Evolutionary conservation across 2,888 invertebrate species (phyloP), one percentile per base, ranked within the genome.

Genomic region (Myathropa florea): DNA sequence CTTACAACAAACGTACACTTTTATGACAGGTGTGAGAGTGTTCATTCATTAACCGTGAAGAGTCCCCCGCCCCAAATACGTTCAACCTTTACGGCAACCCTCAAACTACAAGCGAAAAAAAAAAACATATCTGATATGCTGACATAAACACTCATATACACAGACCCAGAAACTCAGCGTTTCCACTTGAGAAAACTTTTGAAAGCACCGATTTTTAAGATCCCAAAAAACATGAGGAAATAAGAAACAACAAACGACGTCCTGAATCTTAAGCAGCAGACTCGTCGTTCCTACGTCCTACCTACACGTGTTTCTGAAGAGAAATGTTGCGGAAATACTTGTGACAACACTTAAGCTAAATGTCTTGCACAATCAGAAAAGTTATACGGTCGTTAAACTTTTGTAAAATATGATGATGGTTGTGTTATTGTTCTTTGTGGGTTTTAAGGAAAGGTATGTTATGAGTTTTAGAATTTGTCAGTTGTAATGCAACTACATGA

Each of bases 311-410:
- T 67, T 61, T 67, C 30, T 55, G 59, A 60, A 18, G 21, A 57
- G 67, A 80, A 73, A 80, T 80, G 79, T 80, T 73, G 33, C 80
- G 72, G 80, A 80, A 80, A 73, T 80, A 72, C 80, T 80, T 73
- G 80, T 72, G 80, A 80, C 67, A 73, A 80, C 53, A 80, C 80
- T 80, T 80, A 67, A 80, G 67, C 65, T 73, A 73, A 80, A 80
- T 73, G 80, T 73, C 80, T 46, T 21, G 80, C 14, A 73, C 72
- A 80, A 80, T 73, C 72, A 73, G 26, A 64, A 80, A 80, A 72
- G 72, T 80, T 80, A 67, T 80, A 64, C 72, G 67, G 60, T 73
- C 72, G 72, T 80, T 73, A 64, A 73, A 73, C 65, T 28, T 33
- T 21, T 46, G 12, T 10, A 46, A 71, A 65, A 79, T 79, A 65